Evolutionary conservation across 2,888 invertebrate species (phyloP).

Genomic region (Priocnemis perturbator): DNA sequence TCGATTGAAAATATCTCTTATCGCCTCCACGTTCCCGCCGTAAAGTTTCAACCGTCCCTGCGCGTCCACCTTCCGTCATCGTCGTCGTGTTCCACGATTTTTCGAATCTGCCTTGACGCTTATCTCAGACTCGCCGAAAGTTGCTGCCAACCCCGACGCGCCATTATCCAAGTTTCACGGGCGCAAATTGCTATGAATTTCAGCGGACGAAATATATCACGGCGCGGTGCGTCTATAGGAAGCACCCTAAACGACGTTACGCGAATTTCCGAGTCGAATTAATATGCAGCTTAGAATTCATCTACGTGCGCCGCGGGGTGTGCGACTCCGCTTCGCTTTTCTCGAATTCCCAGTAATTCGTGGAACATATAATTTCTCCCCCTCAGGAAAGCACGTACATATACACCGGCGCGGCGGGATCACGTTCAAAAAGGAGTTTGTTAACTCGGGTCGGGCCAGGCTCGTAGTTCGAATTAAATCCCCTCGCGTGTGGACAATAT

Average conservation of each 20-base stretch:
- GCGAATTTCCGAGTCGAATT: constrained; percentile 21
- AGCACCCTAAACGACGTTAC: constrained; percentile 1
- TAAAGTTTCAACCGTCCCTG: too few species aligned
- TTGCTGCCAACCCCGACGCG: too few species aligned
- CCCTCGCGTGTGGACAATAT: constrained; percentile 8
- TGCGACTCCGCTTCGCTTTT: constrained; percentile 17
- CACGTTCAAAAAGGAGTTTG: constrained; percentile 47
- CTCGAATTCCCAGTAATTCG: constrained; percentile 36
- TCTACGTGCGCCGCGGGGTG: constrained; percentile 32
- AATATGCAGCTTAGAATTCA: constrained; percentile 44
- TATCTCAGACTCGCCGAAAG: too few species aligned
- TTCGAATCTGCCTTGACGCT: too few species aligned
- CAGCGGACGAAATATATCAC: background rate
- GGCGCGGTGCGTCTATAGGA: background rate
- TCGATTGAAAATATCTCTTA: too few species aligned
- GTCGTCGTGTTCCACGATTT: too few species aligned
- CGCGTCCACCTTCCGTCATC: too few species aligned
- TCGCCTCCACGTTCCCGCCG: too few species aligned
- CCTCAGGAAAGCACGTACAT: constrained; percentile 34
- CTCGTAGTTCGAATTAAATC: constrained; percentile 34
- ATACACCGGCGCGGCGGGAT: constrained; percentile 31
- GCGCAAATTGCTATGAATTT: too few species aligned
- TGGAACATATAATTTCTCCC: constrained; percentile 30
- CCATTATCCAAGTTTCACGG: too few species aligned
- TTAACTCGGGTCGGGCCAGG: constrained; percentile 30